Evolutionary conservation across 2,888 invertebrate species (phyloP).

Genomic region (Altica lythri): DNA sequence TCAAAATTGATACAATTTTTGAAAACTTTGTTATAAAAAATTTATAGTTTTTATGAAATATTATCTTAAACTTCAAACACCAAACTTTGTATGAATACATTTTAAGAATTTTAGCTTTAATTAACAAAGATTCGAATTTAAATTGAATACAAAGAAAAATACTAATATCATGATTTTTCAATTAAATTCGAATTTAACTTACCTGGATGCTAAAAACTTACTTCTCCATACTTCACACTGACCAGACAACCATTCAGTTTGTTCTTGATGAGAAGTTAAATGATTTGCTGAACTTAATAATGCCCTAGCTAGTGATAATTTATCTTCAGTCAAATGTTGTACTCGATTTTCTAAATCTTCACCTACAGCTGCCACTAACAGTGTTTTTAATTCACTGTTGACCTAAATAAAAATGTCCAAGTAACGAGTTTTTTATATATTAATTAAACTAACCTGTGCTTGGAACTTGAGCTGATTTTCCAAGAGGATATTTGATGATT

Average conservation of each 20-base stretch:
- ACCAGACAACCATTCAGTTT: slow-evolving; percentile 89
- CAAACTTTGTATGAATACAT: no score
- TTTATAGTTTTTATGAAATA: no score
- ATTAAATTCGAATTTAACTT: slow-evolving; percentile 38
- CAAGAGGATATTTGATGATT: slow-evolving; percentile 71
- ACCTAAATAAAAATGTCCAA: slow-evolving; percentile 62
- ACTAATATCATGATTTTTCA: no score
- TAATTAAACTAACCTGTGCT: slow-evolving; percentile 66
- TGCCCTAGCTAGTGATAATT: slow-evolving; percentile 83
- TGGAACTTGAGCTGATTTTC: slow-evolving; percentile 86
- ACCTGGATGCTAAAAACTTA: slow-evolving; percentile 94
- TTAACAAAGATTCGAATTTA: no score
- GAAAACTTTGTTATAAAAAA: no score
- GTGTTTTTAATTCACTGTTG: slow-evolving; percentile 88
- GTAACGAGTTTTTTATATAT: no score
- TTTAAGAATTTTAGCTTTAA: no score
- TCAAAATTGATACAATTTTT: no score
- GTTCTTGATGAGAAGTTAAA: slow-evolving; percentile 87
- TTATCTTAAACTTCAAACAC: no score
- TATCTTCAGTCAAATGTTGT: slow-evolving; percentile 89
- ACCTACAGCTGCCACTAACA: slow-evolving; percentile 92
- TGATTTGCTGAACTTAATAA: slow-evolving; percentile 84
- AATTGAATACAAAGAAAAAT: no score
- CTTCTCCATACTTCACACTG: slow-evolving; percentile 97
- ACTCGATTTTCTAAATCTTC: slow-evolving; percentile 91